A percentile compares a stretch with the other conserved stretches of the same genome.
Evolutionary conservation across 2,113 vertebrate species (phyloP).

Genomic region (Sitta europaea): DNA sequence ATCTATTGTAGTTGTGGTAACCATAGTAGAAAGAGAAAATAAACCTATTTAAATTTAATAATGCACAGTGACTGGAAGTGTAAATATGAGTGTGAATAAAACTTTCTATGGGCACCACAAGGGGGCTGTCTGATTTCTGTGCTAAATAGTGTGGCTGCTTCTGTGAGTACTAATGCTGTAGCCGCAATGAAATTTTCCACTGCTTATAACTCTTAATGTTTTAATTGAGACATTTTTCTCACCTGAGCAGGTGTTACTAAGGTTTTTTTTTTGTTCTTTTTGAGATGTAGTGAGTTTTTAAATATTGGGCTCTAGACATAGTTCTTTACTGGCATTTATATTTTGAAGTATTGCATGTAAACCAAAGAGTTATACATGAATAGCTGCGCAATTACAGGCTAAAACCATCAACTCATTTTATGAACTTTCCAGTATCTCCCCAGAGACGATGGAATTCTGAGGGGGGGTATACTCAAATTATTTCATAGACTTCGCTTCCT

Average conservation of each 20-base stretch:
- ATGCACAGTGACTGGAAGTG: neutral
- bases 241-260: neutral
- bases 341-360: neutral
- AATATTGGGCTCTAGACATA: neutral
- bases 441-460: neutral
- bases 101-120: neutral
- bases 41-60: neutral
- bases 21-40: neutral
- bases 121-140: conserved; percentile 25
- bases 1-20: neutral
- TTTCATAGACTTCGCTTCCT: neutral
- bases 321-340: neutral
- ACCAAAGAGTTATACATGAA: neutral
- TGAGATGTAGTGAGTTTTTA: neutral
- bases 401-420: neutral
- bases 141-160: neutral
- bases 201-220: neutral
- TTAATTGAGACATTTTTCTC: neutral
- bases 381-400: neutral
- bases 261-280: neutral
- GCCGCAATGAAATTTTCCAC: neutral
- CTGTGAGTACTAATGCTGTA: neutral
- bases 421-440: neutral
- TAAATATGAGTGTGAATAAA: neutral
- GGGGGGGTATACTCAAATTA: neutral